Conservation (phyloP, 2,888 invertebrate species). For the Acrocera orbiculus region DNA sequence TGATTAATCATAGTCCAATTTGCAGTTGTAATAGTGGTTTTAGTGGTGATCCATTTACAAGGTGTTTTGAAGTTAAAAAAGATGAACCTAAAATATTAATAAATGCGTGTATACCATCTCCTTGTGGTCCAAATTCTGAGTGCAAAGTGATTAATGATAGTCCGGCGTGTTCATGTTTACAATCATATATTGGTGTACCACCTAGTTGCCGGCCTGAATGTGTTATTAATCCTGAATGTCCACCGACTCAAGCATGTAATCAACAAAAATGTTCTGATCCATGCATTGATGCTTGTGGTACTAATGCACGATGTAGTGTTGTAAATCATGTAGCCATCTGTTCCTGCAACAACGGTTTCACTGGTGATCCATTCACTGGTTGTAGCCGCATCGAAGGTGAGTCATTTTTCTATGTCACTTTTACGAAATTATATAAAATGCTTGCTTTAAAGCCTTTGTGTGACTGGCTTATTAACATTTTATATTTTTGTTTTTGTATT, state of each 20-base stretch:
- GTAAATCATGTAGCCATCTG: constrained; percentile 61
- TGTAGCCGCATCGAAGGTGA: too few relatives aligned
- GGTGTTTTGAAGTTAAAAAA: constrained; percentile 37
- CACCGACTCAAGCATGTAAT: constrained; percentile 43
- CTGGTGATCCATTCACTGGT: constrained; percentile 54
- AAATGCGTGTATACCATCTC: constrained; percentile 45
- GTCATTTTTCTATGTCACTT: too few relatives aligned
- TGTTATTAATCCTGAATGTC: constrained; percentile 45
- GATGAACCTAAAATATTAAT: constrained; percentile 21
- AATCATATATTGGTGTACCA: constrained; percentile 42
- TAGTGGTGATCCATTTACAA: constrained; percentile 56
- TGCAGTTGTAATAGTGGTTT: constrained; percentile 52
- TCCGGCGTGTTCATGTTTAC: constrained; percentile 42
- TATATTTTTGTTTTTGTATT: too few relatives aligned
- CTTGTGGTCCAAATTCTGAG: constrained; percentile 44
- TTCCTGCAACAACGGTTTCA: constrained; percentile 60
- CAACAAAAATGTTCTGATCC: constrained; percentile 45
- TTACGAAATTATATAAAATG: too few relatives aligned
- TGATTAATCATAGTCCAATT: constrained; percentile 66
- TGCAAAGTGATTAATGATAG: constrained; percentile 38
- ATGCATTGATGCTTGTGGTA: constrained; percentile 45
- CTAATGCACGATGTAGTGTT: constrained; percentile 38
- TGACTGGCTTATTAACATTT: too few relatives aligned
- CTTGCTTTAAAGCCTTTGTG: too few relatives aligned
- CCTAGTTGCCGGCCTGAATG: constrained; percentile 50